Evolutionary conservation across 2,888 invertebrate genomes (phyloP).

Genomic region (Trissolcus brochymenae): DNA sequence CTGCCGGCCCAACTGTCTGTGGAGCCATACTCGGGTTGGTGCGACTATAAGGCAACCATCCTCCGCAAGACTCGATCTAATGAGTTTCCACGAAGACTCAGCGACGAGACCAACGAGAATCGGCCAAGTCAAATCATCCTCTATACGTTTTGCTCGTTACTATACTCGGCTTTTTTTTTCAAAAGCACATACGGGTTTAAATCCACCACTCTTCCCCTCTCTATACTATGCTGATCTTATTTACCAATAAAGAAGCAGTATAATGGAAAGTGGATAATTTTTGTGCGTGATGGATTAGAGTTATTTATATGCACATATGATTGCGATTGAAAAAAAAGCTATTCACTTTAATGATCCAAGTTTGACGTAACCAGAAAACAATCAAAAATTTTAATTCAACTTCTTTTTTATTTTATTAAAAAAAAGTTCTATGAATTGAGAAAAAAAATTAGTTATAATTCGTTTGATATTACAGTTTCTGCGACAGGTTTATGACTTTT

Average conservation of each 20-base stretch:
- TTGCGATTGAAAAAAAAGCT: no score
- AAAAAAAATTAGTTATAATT: not conserved
- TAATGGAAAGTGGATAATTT: slow-evolving; percentile 1
- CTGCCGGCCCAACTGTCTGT: slow-evolving; percentile 65
- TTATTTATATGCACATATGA: no score
- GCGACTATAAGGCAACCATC: slow-evolving; percentile 65
- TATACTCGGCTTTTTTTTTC: slow-evolving; percentile 6
- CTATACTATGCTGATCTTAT: not conserved
- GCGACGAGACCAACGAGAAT: slow-evolving; percentile 63
- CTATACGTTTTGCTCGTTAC: slow-evolving; percentile 61
- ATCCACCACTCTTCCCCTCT: not conserved
- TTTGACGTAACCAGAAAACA: no score
- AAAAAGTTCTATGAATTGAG: not conserved
- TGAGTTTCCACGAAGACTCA: slow-evolving; percentile 64
- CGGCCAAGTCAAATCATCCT: slow-evolving; percentile 66
- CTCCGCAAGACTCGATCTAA: slow-evolving; percentile 64
- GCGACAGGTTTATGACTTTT: no score
- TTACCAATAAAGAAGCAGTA: slow-evolving; percentile 2
- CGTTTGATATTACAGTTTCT: no score
- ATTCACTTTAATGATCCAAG: no score
- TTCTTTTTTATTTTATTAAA: not conserved
- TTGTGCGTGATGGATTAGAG: not conserved
- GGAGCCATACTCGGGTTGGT: slow-evolving; percentile 62
- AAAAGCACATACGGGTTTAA: not conserved
- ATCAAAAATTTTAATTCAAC: not conserved